These are phyloP conservation scores for Heteromurus nitidus DNA, from an alignment of 2,888 invertebrate species.

Conservation along the genomic window DNA sequence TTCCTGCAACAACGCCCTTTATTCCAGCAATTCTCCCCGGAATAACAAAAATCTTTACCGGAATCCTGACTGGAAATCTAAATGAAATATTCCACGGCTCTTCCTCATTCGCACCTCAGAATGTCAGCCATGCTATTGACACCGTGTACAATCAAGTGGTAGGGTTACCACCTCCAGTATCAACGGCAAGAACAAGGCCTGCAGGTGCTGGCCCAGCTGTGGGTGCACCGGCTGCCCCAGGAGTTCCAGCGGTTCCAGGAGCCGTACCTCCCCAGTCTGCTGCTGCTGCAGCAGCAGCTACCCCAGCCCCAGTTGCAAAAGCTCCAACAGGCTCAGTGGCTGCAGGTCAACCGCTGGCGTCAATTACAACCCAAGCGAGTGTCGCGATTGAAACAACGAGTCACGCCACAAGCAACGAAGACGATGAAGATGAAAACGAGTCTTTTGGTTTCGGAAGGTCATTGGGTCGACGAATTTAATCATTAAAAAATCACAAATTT, in stretches of 20 bases:
- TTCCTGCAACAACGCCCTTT: slow-evolving; percentile 32
- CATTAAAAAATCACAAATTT: no score
- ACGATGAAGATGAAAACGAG: slow-evolving; percentile 53
- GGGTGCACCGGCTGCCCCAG: background rate
- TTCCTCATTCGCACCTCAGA: slow-evolving; percentile 59
- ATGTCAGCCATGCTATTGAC: slow-evolving; percentile 52
- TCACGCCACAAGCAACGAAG: slow-evolving; percentile 39
- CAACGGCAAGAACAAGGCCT: slow-evolving; percentile 11
- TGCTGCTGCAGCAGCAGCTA: background rate
- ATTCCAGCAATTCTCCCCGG: slow-evolving; percentile 64
- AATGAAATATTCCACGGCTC: slow-evolving; percentile 67
- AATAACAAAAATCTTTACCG: slow-evolving; percentile 62
- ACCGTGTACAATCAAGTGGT: slow-evolving; percentile 65
- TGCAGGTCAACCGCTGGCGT: background rate
- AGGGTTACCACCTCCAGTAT: slow-evolving; percentile 52
- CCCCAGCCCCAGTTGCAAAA: background rate
- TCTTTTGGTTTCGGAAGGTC: background rate
- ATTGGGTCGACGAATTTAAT: no score
- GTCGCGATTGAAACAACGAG: background rate
- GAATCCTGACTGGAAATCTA: slow-evolving; percentile 58
- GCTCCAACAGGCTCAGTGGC: background rate
- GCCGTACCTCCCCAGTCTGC: background rate
- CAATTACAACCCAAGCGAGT: background rate
- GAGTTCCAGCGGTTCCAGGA: background rate
- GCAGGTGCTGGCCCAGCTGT: background rate